Evolutionary conservation across 2,797 vertebrate species (phyloP).

Genomic region (Nannoperca obscura): DNA sequence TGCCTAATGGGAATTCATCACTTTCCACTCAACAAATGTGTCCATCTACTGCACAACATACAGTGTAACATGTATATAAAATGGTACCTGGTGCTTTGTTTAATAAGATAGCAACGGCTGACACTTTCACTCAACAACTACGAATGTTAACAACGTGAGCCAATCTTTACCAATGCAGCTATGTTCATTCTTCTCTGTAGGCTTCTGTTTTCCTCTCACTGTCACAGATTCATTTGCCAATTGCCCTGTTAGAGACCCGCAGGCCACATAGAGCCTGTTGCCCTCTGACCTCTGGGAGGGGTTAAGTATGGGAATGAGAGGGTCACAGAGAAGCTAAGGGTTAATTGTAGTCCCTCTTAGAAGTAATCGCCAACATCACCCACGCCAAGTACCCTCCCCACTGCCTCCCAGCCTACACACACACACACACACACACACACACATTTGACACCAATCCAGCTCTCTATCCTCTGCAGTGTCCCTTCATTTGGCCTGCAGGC

Average conservation of each 20-base stretch:
- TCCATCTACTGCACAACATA: background rate
- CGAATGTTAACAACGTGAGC: background rate
- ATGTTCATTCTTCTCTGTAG: constrained; percentile 15
- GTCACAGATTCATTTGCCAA: constrained; percentile 64
- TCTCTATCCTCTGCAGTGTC: constrained; percentile 56
- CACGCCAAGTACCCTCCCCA: constrained; percentile 43
- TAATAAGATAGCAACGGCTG: background rate
- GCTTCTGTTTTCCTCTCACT: constrained; percentile 61
- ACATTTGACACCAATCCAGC: constrained; percentile 43
- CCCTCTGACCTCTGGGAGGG: constrained; percentile 66
- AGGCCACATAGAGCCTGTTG: constrained; percentile 76
- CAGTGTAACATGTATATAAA: background rate
- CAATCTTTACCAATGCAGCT: background rate
- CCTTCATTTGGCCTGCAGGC: constrained; percentile 70
- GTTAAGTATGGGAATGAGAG: constrained; percentile 81
- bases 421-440: constrained; percentile 50
- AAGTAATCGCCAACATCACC: constrained; percentile 80
- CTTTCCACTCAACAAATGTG: too few relatives aligned
- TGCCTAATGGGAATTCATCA: too few relatives aligned
- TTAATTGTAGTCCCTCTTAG: constrained; percentile 84
- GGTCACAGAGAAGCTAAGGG: constrained; percentile 76
- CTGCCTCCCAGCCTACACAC: constrained; percentile 28
- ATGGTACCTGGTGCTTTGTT: background rate
- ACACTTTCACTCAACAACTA: background rate
- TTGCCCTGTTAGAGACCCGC: constrained; percentile 65